phyloP scores from a whole-genome alignment of 2,113 vertebrate species.

The Herpailurus yagouaroundi region DNA sequence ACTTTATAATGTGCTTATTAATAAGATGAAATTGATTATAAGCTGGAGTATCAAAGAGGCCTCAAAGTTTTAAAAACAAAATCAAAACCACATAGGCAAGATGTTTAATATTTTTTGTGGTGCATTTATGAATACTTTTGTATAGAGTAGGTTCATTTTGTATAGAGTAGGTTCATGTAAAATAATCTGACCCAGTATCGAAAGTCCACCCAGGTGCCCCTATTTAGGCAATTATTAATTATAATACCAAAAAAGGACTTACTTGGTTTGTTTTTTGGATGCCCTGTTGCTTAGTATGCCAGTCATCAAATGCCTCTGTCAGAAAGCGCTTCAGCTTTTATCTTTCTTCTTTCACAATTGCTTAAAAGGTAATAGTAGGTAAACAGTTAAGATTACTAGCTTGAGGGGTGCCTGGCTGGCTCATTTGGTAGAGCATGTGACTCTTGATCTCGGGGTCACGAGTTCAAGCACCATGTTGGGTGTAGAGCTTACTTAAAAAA shows the following conservation, averaged over 20 bases:
- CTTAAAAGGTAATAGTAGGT: background rate
- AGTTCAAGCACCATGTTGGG: background rate
- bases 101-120: conserved; percentile 14
- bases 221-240: conserved; percentile 27
- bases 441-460: background rate
- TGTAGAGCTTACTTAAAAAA: background rate
- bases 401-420: background rate
- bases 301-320: background rate
- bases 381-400: background rate
- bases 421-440: background rate
- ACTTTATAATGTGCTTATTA: conserved; percentile 35
- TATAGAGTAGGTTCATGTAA: background rate
- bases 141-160: background rate
- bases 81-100: background rate
- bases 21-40: background rate
- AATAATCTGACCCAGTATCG: background rate
- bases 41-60: background rate
- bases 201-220: too few relatives aligned
- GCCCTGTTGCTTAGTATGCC: background rate
- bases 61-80: conserved; percentile 26
- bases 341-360: background rate
- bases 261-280: background rate
- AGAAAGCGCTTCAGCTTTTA: background rate
- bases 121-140: conserved; percentile 10
- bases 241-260: background rate